Evolutionary conservation across 2,113 vertebrate genomes (phyloP), one percentile per base, ranked within the genome.

Genomic region (Mustela lutreola): DNA sequence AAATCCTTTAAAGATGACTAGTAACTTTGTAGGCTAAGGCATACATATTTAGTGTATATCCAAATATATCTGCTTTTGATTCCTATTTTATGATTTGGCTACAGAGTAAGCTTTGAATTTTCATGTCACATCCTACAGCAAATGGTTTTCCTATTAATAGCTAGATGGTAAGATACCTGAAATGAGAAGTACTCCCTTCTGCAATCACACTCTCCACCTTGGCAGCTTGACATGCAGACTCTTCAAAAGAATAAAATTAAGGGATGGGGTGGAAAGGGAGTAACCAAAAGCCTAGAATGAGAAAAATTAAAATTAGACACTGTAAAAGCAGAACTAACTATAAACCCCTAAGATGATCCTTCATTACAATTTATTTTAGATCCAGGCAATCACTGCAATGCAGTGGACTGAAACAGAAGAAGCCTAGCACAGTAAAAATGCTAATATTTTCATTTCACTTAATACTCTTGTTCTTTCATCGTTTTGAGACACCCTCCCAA

Each of bases 121-220:
- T 92, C 80, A 67, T 19, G 11, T 93, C 85, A 94, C 39, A 84
- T 39, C 33, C 58, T 96, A 56, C 94, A 87, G 95, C 50, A 97
- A 94, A 97, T 60, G 67, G 7, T 87, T 97, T 75, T 96, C 83
- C 45, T 60, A 62, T 53, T 90, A 95, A 89, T 14, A 88, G 83
- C 36, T 94, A 94, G 50, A 73, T n/a, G 56, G 19, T 80, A 95
- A 98, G 84, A 97, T 99, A 99, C 99, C 99, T 99, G 99, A 99
- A 99, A 99, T 99, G 99, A 99, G 99, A 99, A 99, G 99, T 99
- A 99, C 99, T 99, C 99, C 99, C 99, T 99, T 99, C 99, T 99
- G 99, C 99, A 99, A 99, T 99, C 99, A 99, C 99, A 99, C 99
- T 99, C 99, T 99, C 99, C 99, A 99, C 99, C 99, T 99, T 99